Evolutionary conservation across 2,113 vertebrate genomes (phyloP).

Genomic region (Procavia capensis): DNA sequence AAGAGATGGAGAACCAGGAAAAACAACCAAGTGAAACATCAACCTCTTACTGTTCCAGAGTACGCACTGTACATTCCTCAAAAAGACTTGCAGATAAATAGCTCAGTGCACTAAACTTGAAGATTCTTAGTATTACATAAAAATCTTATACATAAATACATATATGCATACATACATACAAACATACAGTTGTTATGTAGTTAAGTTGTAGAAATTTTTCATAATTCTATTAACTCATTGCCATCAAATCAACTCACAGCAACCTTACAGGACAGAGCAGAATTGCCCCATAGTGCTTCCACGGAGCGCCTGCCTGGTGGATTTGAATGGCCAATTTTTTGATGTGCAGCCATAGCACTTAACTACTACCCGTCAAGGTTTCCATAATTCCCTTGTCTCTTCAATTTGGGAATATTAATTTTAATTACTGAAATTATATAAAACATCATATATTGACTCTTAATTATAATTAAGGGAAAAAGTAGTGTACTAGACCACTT

Average conservation of each 20-base stretch:
- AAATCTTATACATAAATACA: not conserved
- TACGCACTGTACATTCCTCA: not conserved
- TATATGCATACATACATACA: not conserved
- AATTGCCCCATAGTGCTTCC: too few species aligned
- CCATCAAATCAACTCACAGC: too few species aligned
- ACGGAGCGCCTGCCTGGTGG: too few species aligned
- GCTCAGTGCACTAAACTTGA: not conserved
- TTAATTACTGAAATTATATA: conserved; percentile 12
- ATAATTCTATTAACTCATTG: not conserved
- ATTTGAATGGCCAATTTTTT: too few species aligned
- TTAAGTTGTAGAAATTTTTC: not conserved
- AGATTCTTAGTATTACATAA: not conserved
- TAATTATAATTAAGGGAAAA: conserved; percentile 25
- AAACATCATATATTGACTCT: not conserved
- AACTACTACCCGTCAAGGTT: too few species aligned
- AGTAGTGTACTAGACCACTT: not conserved
- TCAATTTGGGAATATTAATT: conserved; percentile 5
- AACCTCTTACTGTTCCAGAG: not conserved
- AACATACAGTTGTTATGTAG: not conserved
- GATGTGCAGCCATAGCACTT: too few species aligned
- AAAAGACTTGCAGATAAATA: not conserved
- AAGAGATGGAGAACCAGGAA: not conserved
- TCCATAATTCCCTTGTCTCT: not conserved
- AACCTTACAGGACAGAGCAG: too few species aligned
- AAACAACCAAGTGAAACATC: not conserved